Conservation (phyloP, 2,888 invertebrate species). For the Lobophora halterata region DNA sequence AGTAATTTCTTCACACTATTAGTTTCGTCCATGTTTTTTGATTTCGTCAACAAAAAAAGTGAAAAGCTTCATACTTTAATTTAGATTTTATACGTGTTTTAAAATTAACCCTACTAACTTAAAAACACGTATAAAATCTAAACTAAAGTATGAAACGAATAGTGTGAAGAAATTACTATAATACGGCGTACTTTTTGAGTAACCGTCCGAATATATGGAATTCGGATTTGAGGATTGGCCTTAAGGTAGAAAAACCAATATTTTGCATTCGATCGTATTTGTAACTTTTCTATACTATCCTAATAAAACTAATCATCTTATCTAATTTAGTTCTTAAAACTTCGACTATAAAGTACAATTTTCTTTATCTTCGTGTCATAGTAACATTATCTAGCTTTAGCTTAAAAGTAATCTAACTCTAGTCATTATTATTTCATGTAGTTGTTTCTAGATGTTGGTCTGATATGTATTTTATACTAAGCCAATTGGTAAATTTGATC, state of each 20-base stretch:
- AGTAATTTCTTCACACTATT: too few species aligned
- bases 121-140: too few species aligned
- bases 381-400: conserved; percentile 17
- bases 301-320: neutral
- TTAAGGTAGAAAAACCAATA: conserved; percentile 7
- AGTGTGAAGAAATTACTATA: too few species aligned
- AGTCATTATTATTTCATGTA: conserved; percentile 62
- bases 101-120: too few species aligned
- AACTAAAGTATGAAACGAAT: too few species aligned
- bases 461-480: conserved; percentile 30
- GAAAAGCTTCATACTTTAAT: too few species aligned
- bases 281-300: conserved; percentile 12
- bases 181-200: too few species aligned
- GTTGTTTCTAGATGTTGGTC: conserved; percentile 52
- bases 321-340: conserved; percentile 6
- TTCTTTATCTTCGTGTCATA: conserved; percentile 16
- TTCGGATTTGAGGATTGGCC: too few species aligned
- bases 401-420: conserved; percentile 50
- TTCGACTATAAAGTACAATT: conserved; percentile 7
- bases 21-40: too few species aligned
- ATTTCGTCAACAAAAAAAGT: too few species aligned
- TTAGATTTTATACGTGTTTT: too few species aligned
- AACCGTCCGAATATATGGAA: too few species aligned
- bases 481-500: conserved; percentile 34
- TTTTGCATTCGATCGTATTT: conserved; percentile 5